Percentiles rank a stretch among this genome's conserved stretches.
These are phyloP conservation scores for Sesia apiformis DNA, from an alignment of 2,888 invertebrate species.

Conservation along the genomic window DNA sequence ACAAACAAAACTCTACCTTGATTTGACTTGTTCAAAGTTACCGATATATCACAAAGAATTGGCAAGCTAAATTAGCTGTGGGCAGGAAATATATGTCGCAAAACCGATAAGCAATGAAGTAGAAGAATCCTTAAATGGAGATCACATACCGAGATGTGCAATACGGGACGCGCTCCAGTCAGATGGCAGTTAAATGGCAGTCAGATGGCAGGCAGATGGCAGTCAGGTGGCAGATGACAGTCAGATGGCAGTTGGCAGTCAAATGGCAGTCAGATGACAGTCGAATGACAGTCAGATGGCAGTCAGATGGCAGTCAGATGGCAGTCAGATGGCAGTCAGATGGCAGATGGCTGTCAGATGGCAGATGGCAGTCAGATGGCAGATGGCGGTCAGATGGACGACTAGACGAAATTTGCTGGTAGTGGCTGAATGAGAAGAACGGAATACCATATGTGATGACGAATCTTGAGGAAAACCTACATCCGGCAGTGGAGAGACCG, in stretches of 20 bases:
- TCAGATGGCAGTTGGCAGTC: constrained; percentile 1
- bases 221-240: constrained; percentile 6
- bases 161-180: too few species aligned
- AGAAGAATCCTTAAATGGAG: too few species aligned
- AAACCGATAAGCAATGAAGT: too few species aligned
- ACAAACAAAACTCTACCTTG: neutral
- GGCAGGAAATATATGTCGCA: too few species aligned
- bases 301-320: constrained; percentile 4
- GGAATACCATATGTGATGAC: constrained; percentile 4
- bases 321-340: constrained; percentile 1
- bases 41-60: too few species aligned
- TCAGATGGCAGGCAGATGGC: neutral
- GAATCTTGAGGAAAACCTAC: too few species aligned
- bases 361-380: neutral
- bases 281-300: constrained; percentile 1
- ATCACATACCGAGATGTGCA: too few species aligned
- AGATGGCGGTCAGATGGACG: constrained; percentile 3
- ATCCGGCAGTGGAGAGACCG: too few species aligned
- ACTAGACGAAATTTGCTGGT: neutral
- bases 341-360: constrained; percentile 3
- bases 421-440: neutral
- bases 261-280: too few species aligned
- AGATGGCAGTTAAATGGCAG: too few species aligned
- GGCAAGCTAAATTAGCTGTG: too few species aligned
- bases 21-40: too few species aligned